Conservation (phyloP, 2,888 invertebrate species). For the Dusona sp. region DNA sequence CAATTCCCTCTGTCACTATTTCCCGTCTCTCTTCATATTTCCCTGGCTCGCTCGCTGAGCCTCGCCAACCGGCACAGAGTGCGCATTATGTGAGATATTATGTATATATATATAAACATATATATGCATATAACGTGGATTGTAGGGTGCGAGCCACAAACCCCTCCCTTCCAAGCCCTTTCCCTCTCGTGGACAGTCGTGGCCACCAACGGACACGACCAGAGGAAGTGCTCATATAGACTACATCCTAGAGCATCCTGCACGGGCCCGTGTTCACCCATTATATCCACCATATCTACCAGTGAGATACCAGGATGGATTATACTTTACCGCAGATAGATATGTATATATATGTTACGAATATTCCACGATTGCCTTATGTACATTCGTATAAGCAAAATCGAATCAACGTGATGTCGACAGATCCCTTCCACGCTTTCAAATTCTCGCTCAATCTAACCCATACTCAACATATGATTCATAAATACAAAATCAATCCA, state of each 20-base stretch:
- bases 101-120: constrained; percentile 3
- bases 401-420: constrained; percentile 45
- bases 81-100: constrained; percentile 57
- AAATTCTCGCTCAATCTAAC: not conserved
- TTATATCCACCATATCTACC: constrained; percentile 57
- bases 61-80: constrained; percentile 45
- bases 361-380: constrained; percentile 14
- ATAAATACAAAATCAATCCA: not conserved
- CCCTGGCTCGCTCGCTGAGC: constrained; percentile 37
- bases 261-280: constrained; percentile 63
- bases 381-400: constrained; percentile 24
- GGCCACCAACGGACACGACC: constrained; percentile 74
- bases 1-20: constrained; percentile 15
- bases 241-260: constrained; percentile 81
- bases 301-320: constrained; percentile 36
- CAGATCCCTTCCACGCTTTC: constrained; percentile 46
- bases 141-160: constrained; percentile 68
- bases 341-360: constrained; percentile 31
- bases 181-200: constrained; percentile 70
- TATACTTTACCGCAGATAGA: constrained; percentile 26
- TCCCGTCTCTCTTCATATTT: constrained; percentile 32
- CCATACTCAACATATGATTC: not conserved
- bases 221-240: constrained; percentile 81
- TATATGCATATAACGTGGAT: constrained; percentile 35
- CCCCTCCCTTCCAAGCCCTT: constrained; percentile 71